These are phyloP conservation scores for Heliangelus exortis DNA, from an alignment of 2,797 vertebrate genomes.

Conservation along the genomic window DNA sequence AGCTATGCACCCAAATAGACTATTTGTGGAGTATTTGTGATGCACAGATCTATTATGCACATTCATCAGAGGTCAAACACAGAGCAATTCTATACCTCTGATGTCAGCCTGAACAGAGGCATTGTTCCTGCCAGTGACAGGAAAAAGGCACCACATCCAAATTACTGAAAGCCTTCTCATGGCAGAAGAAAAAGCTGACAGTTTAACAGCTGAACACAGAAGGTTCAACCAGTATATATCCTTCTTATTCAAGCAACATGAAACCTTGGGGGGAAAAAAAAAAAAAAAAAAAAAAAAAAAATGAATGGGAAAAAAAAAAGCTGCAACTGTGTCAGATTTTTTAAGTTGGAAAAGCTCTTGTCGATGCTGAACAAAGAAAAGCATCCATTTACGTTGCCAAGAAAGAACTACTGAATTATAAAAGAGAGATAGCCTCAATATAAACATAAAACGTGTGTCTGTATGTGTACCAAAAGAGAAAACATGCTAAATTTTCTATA, in stretches of 20 bases:
- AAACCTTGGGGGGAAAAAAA: slow-evolving; percentile 44
- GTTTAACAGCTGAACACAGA: slow-evolving; percentile 73
- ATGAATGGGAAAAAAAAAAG: accelerated
- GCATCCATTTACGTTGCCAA: slow-evolving; percentile 55
- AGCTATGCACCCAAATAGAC: slow-evolving; percentile 41
- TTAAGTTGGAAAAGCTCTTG: slow-evolving; percentile 67
- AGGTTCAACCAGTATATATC: slow-evolving; percentile 63
- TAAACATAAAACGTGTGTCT: slow-evolving; percentile 5
- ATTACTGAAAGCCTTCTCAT: slow-evolving; percentile 70
- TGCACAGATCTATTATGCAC: slow-evolving; percentile 54
- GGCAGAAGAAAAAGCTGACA: slow-evolving; percentile 73
- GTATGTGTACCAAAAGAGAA: background rate
- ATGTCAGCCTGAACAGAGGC: slow-evolving; percentile 38
- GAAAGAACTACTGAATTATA: slow-evolving; percentile 54
- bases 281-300: accelerated
- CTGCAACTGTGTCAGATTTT: slow-evolving; percentile 59
- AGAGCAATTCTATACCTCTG: slow-evolving; percentile 54
- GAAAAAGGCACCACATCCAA: slow-evolving; percentile 46
- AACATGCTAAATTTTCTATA: background rate
- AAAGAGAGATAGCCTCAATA: background rate
- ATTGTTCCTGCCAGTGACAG: slow-evolving; percentile 53
- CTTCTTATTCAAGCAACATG: slow-evolving; percentile 72
- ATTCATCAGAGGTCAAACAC: slow-evolving; percentile 57
- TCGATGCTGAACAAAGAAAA: slow-evolving; percentile 62
- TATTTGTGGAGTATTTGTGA: slow-evolving; percentile 23